Base-by-base conservation (phyloP, 2,797 vertebrate genomes). In the Leptoclinus maculatus region DNA sequence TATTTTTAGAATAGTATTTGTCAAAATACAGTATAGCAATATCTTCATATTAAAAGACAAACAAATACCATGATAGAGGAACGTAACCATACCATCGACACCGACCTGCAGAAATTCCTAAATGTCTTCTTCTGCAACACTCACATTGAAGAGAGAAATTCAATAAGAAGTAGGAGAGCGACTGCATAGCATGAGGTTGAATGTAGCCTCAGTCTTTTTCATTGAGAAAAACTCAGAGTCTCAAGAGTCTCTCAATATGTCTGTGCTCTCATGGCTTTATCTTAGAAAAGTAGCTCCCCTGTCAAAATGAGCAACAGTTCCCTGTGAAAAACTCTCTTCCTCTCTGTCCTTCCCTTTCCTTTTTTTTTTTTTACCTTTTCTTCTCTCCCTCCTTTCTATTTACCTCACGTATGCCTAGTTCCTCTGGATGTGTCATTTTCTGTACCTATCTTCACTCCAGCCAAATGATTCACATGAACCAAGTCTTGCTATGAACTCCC, bases 381-480 rank as follows among this genome's bases (percentile, higher is more conserved):
- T 27, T 13, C 25, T 13, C 66, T 49, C 54, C 47, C 17, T 49
- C 60, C 32, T 73, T 66, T 69, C 25, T n/a, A 21, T 72, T 27
- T 17, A 16, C 21, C 6, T 16, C 14, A 80, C 36, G 57, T 56
- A 23, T 23, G 76, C 39, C 7, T 19, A 3, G 10, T 75, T 78
- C 74, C 64, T 75, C 45, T 81, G 45, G 23, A 71, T 66, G 43
- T 82, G 39, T 73, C 60, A 74, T 77, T 80, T 56, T 23, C 53
- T 7, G 9, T 66, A 7, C 39, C 29, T 39, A 54, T 78, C 56
- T 68, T 49, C 34, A 23, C 43, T 76, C 47, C 21, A 25, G 69
- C 67, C 29, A 78, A 74, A 66, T 56, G 45, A 64, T 86, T 73
- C 65, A 82, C 77, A 73, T 83, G 65, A 85, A 86, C 19, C 47